Base-by-base conservation (phyloP, 2,888 invertebrate genomes). In the Antheraea yamamai region DNA sequence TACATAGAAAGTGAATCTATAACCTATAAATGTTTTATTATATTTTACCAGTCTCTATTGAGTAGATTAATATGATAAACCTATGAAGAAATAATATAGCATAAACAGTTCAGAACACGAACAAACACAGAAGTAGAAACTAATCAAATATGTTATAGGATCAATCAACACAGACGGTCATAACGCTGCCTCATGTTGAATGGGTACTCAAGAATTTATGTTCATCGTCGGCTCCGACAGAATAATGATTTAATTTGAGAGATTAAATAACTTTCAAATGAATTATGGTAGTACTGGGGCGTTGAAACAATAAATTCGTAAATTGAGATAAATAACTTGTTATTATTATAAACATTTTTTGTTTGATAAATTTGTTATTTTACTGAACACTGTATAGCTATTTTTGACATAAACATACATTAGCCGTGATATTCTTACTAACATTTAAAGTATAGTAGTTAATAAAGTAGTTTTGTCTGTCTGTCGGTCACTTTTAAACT, bases 221-320 rank as follows among this genome's bases (percentile, higher is more conserved):
- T 74, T 52, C 14, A 47, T 39, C 58, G 58, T 58, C 55, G 70
- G 23, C 58, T 74, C 39, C 14, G 26, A 47, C 26, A 18, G 70
- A 74, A 74, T 71, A 72, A 74, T 72, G 71, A 74, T 74, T 74
- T 74, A 61, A 74, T 74, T 74, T 74, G 74, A 72, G 61, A 39
- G 71, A 74, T 74, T 74, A 74, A 58, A 58, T 26, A 74, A 74
- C 58, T 74, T 74, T 61, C 12, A 39, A 26, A 47, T 72, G 61
- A 74, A 74, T 70, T 74, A 74, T 72, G 47, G 58, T 23, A 47
- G 71, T 71, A 72, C 39, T 61, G 58, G 61, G 4, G 58, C 47
- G 58, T 71, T 47, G 55, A 58, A 74, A 71, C 71, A 72, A 70
- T 70, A 70, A 74, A 72, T 61, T 58, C 26, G 71, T 35, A 74